These are phyloP conservation scores for Belonocnema kinseyi DNA, from an alignment of 1,140 invertebrate genomes.

Conservation along the genomic window DNA sequence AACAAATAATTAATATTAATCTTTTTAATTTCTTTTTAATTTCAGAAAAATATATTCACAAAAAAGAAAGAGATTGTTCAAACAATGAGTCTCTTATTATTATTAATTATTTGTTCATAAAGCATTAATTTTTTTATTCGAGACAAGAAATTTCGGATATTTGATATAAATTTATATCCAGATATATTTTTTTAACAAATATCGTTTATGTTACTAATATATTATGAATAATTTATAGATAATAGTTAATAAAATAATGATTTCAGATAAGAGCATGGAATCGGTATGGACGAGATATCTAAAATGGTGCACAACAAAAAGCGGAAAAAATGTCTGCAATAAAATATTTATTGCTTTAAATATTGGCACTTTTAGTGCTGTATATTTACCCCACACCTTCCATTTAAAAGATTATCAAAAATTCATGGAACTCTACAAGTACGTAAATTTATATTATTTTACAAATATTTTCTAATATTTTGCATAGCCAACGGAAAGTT, in stretches of 20 bases:
- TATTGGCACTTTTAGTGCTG: not conserved
- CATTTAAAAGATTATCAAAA: slow-evolving; percentile 74
- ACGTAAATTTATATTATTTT: slow-evolving; percentile 49
- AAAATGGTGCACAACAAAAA: not conserved
- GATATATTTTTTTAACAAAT: no score
- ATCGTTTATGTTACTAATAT: no score
- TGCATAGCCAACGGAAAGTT: no score
- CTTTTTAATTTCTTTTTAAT: no score
- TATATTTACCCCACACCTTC: slow-evolving; percentile 71
- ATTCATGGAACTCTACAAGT: slow-evolving; percentile 77
- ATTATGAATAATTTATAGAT: not conserved
- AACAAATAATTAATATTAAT: no score
- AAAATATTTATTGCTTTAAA: not conserved
- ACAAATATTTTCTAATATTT: slow-evolving; percentile 33
- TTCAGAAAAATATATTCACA: no score
- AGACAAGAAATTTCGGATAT: no score
- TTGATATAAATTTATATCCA: no score
- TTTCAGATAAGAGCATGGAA: not conserved
- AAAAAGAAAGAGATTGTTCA: no score
- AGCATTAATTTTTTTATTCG: no score
- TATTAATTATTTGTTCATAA: no score
- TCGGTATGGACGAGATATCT: not conserved
- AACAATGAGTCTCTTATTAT: no score
- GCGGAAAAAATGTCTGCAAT: not conserved
- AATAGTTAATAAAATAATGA: not conserved